Conservation (phyloP, 2,888 invertebrate genomes). For the Epiblema foenella region DNA sequence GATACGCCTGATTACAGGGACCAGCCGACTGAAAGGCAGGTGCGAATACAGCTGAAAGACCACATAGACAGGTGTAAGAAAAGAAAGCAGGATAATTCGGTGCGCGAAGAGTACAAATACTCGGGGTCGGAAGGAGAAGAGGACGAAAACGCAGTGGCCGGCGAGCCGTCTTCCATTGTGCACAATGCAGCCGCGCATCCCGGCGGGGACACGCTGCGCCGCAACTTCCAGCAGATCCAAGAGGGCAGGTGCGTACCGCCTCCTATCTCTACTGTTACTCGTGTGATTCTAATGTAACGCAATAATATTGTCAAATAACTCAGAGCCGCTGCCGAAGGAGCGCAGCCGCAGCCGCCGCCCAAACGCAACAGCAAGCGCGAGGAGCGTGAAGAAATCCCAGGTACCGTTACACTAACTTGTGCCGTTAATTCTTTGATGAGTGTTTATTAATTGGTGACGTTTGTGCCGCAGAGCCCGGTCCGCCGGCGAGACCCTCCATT, state of each 20-base stretch:
- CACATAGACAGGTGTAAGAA: slow-evolving; percentile 99
- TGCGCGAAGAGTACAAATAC: slow-evolving; percentile 91
- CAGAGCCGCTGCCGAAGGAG: slow-evolving; percentile 87
- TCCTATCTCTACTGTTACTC: slow-evolving; percentile 14
- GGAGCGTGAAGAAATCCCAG: slow-evolving; percentile 86
- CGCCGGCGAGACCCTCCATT: slow-evolving; percentile 94
- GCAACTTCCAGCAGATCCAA: slow-evolving; percentile 99
- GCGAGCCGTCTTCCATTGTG: slow-evolving; percentile 97
- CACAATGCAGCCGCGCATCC: slow-evolving; percentile 89
- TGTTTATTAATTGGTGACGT: slow-evolving; percentile 45
- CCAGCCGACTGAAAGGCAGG: slow-evolving; percentile 99
- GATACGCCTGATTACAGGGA: slow-evolving; percentile 84
- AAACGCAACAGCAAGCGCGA: slow-evolving; percentile 85
- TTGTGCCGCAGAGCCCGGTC: slow-evolving; percentile 89
- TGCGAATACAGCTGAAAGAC: slow-evolving; percentile 99
- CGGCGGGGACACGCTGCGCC: slow-evolving; percentile 97
- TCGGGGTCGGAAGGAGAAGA: slow-evolving; percentile 99
- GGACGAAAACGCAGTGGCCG: slow-evolving; percentile 95
- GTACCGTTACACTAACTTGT: slow-evolving; percentile 59
- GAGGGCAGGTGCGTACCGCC: slow-evolving; percentile 83
- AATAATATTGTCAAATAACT: slow-evolving; percentile 63
- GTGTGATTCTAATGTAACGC: slow-evolving; percentile 33
- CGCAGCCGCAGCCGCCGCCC: slow-evolving; percentile 85
- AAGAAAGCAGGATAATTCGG: slow-evolving; percentile 94
- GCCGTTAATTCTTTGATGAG: neutral